Evolutionary conservation across 2,888 invertebrate species (phyloP), one percentile per base, ranked within the genome.

Genomic region (Lasius fuliginosus): DNA sequence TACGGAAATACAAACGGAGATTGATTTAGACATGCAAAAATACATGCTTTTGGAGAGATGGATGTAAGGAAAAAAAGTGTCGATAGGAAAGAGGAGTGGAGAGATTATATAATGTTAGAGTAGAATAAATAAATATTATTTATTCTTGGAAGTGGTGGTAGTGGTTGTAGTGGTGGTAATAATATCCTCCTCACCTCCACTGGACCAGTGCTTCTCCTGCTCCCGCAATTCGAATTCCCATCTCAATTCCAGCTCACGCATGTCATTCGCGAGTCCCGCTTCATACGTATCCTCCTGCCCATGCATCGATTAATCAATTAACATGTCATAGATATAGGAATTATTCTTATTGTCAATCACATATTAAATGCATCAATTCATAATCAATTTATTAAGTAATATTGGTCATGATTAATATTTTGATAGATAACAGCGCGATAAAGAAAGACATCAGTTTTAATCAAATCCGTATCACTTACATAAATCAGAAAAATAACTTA

Each of bases 141-240:
- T 93, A 88, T 94, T 94, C 85, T 93, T 94, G 81, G 92, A 91
- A 27, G 73, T 49, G 27, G 30, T 53, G 49, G 49, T 60, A 27
- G 30, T 60, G 15, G 30, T 18, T 49, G 49, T 64, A 46, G 62
- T 42, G 30, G 74, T 69, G 12, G 40, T 64, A 33, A 49, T 27
- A 95, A 87, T 92, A 77, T 96, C 96, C 88, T 96, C 96, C 90
- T 96, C 96, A 8, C 40, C 40, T 40, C 68, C 77, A 88, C 95
- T 96, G 83, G 96, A 96, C 96, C 96, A 96, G 82, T 96, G 95
- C 89, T 96, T 96, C 89, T 96, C 96, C 86, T 96, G 96, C 91
- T 96, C 96, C 92, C 97, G 96, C 73, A 97, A 93, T 92, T 97
- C 97, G 87, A 96, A 96, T 91, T 97, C 96, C 95, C 97, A 96